Percentiles rank a stretch among this genome's conserved stretches.
These are phyloP conservation scores for Danaus plexippus DNA, from an alignment of 1,140 invertebrate genomes.

Conservation along the genomic window DNA sequence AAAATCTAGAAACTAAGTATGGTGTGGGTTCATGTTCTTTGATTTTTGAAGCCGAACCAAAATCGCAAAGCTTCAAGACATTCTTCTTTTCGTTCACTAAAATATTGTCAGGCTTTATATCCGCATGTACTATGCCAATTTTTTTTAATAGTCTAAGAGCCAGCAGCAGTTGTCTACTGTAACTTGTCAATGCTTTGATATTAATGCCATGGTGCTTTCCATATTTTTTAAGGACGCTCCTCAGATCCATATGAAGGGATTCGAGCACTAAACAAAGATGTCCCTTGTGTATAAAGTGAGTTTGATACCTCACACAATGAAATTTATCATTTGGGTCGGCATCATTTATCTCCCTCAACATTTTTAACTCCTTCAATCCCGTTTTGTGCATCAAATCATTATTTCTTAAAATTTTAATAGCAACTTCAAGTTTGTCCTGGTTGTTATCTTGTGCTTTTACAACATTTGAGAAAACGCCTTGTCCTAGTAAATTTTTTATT, in stretches of 20 bases:
- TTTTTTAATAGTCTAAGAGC: conserved; percentile 95
- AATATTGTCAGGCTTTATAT: conserved; percentile 99
- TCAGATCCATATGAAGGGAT: conserved; percentile 92
- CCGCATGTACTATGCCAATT: conserved; percentile 96
- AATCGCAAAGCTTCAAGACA: conserved; percentile 97
- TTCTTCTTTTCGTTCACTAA: conserved; percentile 98
- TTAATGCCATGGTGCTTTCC: conserved; percentile 97
- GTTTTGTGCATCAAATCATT: conserved; percentile 99
- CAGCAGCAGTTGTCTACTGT: conserved; percentile 95
- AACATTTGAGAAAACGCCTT: conserved; percentile 99
- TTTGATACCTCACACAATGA: conserved; percentile 92
- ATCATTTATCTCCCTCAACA: conserved; percentile 94
- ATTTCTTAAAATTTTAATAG: conserved; percentile 99
- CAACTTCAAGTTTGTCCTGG: conserved; percentile 89
- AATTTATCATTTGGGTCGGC: conserved; percentile 97
- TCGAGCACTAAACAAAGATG: conserved; percentile 99
- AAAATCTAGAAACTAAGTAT: conserved; percentile 98
- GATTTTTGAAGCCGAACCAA: conserved; percentile 97
- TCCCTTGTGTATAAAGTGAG: conserved; percentile 94
- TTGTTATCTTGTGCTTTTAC: conserved; percentile 91
- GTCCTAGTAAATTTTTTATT: conserved; percentile 97
- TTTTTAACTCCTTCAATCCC: conserved; percentile 95
- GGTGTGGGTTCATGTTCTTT: conserved; percentile 98
- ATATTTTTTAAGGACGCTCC: conserved; percentile 96
- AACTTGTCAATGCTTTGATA: conserved; percentile 98